Percentiles rank a stretch among this genome's conserved stretches.
Conservation (phyloP, 1,140 invertebrate genomes). For the Stegodyphus mimosarum region DNA sequence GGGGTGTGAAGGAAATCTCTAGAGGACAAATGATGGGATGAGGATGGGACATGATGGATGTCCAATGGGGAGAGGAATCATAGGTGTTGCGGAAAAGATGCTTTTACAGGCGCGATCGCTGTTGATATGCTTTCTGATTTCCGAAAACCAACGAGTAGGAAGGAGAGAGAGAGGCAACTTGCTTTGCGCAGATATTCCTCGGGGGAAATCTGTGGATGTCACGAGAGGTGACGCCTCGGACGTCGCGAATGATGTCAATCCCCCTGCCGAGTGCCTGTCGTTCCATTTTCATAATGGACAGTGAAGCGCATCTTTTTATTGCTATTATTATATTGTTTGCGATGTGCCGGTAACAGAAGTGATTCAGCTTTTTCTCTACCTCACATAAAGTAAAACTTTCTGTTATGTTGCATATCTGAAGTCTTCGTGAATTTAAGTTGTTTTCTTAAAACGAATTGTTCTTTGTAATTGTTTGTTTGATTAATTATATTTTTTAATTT, state of each 20-base stretch:
- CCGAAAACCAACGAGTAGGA: not conserved
- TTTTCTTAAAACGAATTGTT: no score
- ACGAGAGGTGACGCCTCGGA: slow-evolving; percentile 52
- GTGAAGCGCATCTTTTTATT: slow-evolving; percentile 38
- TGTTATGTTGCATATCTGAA: no score
- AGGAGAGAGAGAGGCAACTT: not conserved
- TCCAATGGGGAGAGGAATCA: slow-evolving; percentile 22
- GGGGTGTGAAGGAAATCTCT: no score
- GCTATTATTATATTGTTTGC: not conserved
- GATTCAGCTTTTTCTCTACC: not conserved
- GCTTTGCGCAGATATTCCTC: no score
- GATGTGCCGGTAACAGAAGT: not conserved
- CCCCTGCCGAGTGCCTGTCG: slow-evolving; percentile 31
- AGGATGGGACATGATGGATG: slow-evolving; percentile 36
- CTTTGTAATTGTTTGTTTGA: no score
- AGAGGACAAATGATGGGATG: no score
- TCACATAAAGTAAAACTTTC: no score
- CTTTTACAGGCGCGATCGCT: slow-evolving; percentile 28
- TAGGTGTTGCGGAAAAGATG: slow-evolving; percentile 54
- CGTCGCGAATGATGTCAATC: slow-evolving; percentile 40
- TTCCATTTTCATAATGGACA: slow-evolving; percentile 54
- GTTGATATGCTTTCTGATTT: slow-evolving; percentile 1
- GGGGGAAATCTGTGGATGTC: slow-evolving; percentile 56
- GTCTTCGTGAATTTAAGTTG: no score
- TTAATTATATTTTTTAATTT: no score